Base-by-base conservation (phyloP, 2,888 invertebrate genomes). In the Drosophila mettleri region DNA sequence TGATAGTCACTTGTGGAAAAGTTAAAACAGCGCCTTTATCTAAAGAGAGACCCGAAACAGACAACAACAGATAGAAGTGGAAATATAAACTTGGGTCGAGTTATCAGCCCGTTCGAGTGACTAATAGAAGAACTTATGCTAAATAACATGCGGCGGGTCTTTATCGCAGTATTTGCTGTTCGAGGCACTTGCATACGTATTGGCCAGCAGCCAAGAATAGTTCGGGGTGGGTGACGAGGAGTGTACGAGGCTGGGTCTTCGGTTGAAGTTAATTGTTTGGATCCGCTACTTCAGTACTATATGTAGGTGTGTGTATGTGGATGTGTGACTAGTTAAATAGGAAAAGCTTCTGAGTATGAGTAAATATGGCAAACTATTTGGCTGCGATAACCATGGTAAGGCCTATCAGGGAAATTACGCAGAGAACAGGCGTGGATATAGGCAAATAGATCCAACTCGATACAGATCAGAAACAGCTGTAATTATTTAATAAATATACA, bases 51-150 rank as follows among this genome's bases (percentile, higher is more conserved):
- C 14, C n/a, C 14, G 16, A 41, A 43, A n/a, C 27, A 34, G 27
- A 43, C 41, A 46, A 10, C 20, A 29, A 45, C 12, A 29, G 20
- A 12, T 22, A 41, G 31, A 27, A 58, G 36, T 27, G 39, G 29
- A 54, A 39, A 39, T 16, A 54, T 33, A 48, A 34, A 61, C 49
- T 18, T n/a, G 27, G 18, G 39, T 3, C 45, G 33, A 57, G 27
- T 73, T 73, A 74, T 74, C 74, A 64, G 61, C 24, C 46, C 52
- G 43, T 18, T 24, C 34, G 51, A 45, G 55, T 81, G 81, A 81
- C 79, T 84, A 81, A 84, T 73, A 39, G 55, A 33, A 63, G 36
- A 62, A 70, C 74, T 46, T 64, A 84, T 70, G 78, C 80, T 80
- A 72, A 80, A 72, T 65, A 73, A 57, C 62, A 57, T 63, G 33